These are phyloP conservation scores for Drosophila longiperda DNA, from an alignment of 2,888 invertebrate species.

Conservation along the genomic window DNA sequence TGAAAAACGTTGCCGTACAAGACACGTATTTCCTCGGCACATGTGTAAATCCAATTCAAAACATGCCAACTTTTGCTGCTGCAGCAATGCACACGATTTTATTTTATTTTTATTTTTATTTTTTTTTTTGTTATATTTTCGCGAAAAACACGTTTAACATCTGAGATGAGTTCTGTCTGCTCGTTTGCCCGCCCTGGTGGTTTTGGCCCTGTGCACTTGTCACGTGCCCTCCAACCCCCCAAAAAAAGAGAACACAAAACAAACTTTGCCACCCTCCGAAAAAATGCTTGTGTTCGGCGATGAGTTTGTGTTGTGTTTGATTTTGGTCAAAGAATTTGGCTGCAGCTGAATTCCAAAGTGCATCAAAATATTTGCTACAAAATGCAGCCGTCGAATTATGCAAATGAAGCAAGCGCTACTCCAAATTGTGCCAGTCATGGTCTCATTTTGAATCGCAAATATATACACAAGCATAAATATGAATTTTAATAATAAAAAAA, in stretches of 20 bases:
- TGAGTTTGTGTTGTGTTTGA: slow-evolving; percentile 56
- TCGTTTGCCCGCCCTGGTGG: neutral
- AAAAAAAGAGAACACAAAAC: slow-evolving; percentile 11
- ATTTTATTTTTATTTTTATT: neutral
- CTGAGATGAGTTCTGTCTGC: slow-evolving; percentile 12
- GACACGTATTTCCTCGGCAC: slow-evolving; percentile 74
- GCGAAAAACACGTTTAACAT: slow-evolving; percentile 49
- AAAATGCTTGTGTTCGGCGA: neutral
- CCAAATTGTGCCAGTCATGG: slow-evolving; percentile 38
- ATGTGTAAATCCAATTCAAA: slow-evolving; percentile 79
- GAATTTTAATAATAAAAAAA: slow-evolving; percentile 45
- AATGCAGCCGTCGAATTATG: slow-evolving; percentile 40
- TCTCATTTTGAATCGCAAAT: slow-evolving; percentile 28
- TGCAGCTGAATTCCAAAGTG: slow-evolving; percentile 42
- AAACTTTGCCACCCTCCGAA: slow-evolving; percentile 24
- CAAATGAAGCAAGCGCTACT: slow-evolving; percentile 34
- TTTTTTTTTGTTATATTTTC: slow-evolving; percentile 1
- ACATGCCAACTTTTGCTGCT: slow-evolving; percentile 56
- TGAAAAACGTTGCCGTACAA: slow-evolving; percentile 61
- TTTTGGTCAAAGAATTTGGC: slow-evolving; percentile 33
- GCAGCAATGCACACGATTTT: slow-evolving; percentile 61
- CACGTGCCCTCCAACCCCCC: slow-evolving; percentile 31
- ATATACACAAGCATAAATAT: slow-evolving; percentile 47
- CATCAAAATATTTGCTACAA: slow-evolving; percentile 17
- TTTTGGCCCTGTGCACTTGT: slow-evolving; percentile 35